Percentiles rank a stretch among this genome's conserved stretches.
Evolutionary conservation across 2,113 vertebrate genomes (phyloP).

Genomic region (Narcine bancroftii): DNA sequence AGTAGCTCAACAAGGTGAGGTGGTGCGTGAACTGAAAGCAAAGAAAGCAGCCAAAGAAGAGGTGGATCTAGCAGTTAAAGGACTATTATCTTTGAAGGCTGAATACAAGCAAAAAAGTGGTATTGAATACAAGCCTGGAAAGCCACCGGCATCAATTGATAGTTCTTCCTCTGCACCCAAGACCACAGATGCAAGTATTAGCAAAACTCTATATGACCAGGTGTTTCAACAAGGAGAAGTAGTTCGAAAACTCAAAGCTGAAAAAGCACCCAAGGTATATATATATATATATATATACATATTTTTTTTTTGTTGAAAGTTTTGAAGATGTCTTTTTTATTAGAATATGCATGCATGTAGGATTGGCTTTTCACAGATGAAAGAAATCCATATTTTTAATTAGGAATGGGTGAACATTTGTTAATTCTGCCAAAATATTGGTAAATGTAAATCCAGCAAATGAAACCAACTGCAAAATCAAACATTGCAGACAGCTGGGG

Average conservation of each 20-base stretch:
- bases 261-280: slow-evolving; percentile 64
- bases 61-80: slow-evolving; percentile 76
- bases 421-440: not conserved
- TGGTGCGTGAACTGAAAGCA: slow-evolving; percentile 77
- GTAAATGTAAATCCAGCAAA: not conserved
- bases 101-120: slow-evolving; percentile 82
- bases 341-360: not conserved
- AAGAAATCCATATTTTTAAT: not conserved
- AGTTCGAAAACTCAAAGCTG: slow-evolving; percentile 65
- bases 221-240: slow-evolving; percentile 68
- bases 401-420: no score
- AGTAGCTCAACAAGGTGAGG: slow-evolving; percentile 72
- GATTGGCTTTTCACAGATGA: not conserved
- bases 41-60: slow-evolving; percentile 83
- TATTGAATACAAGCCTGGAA: slow-evolving; percentile 80
- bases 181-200: slow-evolving; percentile 37
- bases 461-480: not conserved
- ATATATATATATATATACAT: no score
- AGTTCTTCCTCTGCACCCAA: slow-evolving; percentile 37
- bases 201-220: slow-evolving; percentile 51
- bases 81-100: slow-evolving; percentile 75
- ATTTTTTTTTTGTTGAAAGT: not conserved
- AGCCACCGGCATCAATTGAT: slow-evolving; percentile 53
- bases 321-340: not conserved
- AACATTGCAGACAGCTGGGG: no score